Percentiles rank a stretch among this genome's conserved stretches.
Conservation (phyloP, 1,140 invertebrate genomes). For the Zaprionus ornatus region DNA sequence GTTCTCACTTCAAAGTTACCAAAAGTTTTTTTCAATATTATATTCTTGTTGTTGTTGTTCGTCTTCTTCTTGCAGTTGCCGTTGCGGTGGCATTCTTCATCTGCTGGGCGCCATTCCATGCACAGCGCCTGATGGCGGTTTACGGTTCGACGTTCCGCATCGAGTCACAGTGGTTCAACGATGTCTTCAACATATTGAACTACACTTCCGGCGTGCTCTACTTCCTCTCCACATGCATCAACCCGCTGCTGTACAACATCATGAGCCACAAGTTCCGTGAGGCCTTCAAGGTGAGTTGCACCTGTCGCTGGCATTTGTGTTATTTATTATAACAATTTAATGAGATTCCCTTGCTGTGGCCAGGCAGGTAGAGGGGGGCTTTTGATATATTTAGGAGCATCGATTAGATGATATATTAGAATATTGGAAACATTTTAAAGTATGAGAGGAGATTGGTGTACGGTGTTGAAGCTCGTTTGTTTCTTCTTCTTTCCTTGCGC, state of each 20-base stretch:
- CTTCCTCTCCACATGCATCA: conserved; percentile 90
- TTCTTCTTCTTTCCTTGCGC: background rate
- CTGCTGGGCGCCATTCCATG: conserved; percentile 97
- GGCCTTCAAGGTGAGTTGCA: conserved; percentile 89
- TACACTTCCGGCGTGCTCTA: conserved; percentile 90
- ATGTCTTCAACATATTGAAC: conserved; percentile 87
- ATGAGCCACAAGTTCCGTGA: conserved; percentile 95
- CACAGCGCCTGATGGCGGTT: conserved; percentile 91
- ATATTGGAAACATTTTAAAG: background rate
- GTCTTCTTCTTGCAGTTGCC: conserved; percentile 89
- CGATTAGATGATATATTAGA: background rate
- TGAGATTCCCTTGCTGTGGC: background rate
- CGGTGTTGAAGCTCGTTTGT: background rate
- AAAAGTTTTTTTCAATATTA: background rate
- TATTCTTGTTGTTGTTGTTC: conserved; percentile 13
- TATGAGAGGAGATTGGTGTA: background rate
- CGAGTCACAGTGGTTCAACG: conserved; percentile 81
- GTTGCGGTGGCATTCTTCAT: conserved; percentile 97
- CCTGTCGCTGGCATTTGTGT: background rate
- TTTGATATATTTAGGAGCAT: background rate
- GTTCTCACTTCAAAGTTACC: background rate
- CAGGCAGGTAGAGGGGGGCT: too few relatives aligned
- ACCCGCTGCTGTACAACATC: conserved; percentile 93
- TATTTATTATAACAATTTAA: background rate
- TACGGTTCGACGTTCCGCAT: conserved; percentile 85